Evolutionary conservation across 1,140 invertebrate species (phyloP).

Genomic region (Drosophila bifasciata): DNA sequence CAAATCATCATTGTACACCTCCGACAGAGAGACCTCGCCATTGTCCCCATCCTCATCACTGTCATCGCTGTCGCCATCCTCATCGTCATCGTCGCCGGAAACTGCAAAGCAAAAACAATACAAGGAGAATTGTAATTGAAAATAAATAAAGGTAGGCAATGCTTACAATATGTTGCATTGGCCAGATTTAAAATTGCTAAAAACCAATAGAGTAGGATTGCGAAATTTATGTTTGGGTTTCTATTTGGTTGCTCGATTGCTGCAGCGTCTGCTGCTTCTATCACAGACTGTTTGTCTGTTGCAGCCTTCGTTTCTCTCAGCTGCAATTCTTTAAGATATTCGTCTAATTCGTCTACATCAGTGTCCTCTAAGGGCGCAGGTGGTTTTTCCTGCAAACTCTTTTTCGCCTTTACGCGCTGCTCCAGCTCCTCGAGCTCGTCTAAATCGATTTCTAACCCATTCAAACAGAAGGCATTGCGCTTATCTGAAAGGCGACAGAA

Average conservation of each 20-base stretch:
- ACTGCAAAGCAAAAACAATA: constrained; percentile 68
- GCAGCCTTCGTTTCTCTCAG: constrained; percentile 51
- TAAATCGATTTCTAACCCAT: constrained; percentile 84
- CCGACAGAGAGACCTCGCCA: constrained; percentile 84
- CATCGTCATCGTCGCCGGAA: constrained; percentile 86
- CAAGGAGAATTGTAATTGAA: constrained; percentile 4
- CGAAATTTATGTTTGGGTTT: constrained; percentile 56
- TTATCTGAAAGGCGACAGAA: constrained; percentile 83
- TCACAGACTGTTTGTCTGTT: constrained; percentile 39
- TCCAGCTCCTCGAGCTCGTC: constrained; percentile 81
- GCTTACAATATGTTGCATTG: constrained; percentile 81
- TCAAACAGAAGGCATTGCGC: constrained; percentile 81
- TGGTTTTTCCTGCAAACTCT: constrained; percentile 45
- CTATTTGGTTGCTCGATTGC: constrained; percentile 19
- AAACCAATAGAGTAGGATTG: constrained; percentile 81
- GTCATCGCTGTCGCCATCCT: constrained; percentile 86
- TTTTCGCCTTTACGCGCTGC: constrained; percentile 76
- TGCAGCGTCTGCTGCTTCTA: constrained; percentile 11
- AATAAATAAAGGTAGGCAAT: constrained; percentile 30
- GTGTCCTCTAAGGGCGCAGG: constrained; percentile 19
- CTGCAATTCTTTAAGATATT: constrained; percentile 79
- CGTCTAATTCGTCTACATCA: constrained; percentile 80
- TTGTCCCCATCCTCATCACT: constrained; percentile 85
- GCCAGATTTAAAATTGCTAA: constrained; percentile 82
- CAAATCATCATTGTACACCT: constrained; percentile 83